These are phyloP conservation scores for Tenebrio molitor DNA, from an alignment of 1,140 invertebrate genomes.

Conservation along the genomic window DNA sequence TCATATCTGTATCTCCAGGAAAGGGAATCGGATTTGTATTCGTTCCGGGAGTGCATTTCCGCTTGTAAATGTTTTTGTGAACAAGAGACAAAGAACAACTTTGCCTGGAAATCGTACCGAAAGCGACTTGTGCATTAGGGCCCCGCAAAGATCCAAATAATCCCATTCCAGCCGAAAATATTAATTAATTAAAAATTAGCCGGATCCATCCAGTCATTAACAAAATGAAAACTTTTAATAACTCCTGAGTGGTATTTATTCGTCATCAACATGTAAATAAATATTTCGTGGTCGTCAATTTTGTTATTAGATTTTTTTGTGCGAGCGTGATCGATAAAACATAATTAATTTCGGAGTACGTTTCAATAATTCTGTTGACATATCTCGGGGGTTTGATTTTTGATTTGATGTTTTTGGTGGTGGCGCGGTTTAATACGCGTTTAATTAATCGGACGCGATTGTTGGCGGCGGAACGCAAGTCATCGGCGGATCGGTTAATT, in stretches of 20 bases:
- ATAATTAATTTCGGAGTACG: constrained; percentile 24
- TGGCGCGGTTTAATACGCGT: not conserved
- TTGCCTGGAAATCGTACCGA: not conserved
- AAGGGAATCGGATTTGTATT: constrained; percentile 23
- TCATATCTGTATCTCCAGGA: constrained; percentile 13
- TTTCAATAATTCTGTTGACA: constrained; percentile 38
- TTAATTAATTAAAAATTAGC: constrained; percentile 29
- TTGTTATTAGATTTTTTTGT: constrained; percentile 10
- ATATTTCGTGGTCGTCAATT: constrained; percentile 18
- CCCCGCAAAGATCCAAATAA: constrained; percentile 8
- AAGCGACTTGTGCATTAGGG: constrained; percentile 18
- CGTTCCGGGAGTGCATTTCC: constrained; percentile 10
- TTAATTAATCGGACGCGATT: too few relatives aligned
- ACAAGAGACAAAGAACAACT: constrained; percentile 5
- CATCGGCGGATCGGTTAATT: not conserved
- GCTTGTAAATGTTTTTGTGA: constrained; percentile 26
- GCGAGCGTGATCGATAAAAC: not conserved
- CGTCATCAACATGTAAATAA: not conserved
- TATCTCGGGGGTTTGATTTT: constrained; percentile 18
- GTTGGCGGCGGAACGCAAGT: not conserved
- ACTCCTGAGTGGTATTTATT: constrained; percentile 23
- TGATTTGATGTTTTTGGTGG: constrained; percentile 18
- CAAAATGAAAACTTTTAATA: constrained; percentile 29
- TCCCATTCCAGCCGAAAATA: not conserved
- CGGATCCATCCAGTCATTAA: constrained; percentile 16